Evolutionary conservation across 2,797 vertebrate species (phyloP), one percentile per base, ranked within the genome.

Genomic region (Diplodus sargus): DNA sequence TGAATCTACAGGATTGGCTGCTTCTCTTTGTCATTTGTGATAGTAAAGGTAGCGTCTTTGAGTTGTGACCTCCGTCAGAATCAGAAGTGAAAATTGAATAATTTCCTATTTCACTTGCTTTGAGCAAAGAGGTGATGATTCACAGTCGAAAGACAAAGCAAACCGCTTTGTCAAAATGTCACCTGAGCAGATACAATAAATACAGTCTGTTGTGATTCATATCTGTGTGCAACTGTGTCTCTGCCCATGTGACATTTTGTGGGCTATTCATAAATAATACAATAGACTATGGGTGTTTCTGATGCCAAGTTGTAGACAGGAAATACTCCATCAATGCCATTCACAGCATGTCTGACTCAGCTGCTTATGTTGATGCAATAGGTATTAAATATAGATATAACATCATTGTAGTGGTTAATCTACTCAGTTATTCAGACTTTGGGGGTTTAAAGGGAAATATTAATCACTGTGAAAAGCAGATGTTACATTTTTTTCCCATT

Each of bases 221-320:
- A 53, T 67, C 17, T 47, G 39, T 48, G 22, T 65, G 4, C 34
- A n/a, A 23, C 2, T 12, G 0, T 66, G 20, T 51, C 39, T 22
- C 22, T 6, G 71, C 45, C 13, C 8, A 16, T 60, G 45, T 67
- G 70, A 22, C 43, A 51, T 59, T 28, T 53, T 30, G 22, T 25
- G 5, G 74, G 17, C 70, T 28, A 28, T 75, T 75, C 45, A 76
- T 52, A 39, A 51, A 63, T 76, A 56, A 68, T 56, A 84, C 77
- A 87, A 74, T 74, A 82, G 70, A 76, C 62, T 74, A 18, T 76
- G 42, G n/a, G 48, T 17, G 61, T 51, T 14, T 66, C 14, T 66
- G 22, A 57, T 22, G 59, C 51, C 20, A 65, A 59, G 56, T 0
- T 57, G 23, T 2, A 48, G 43, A 82, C 71, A 82, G 79, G 76